A percentile compares a stretch with the other conserved stretches of the same genome.
These are phyloP conservation scores for Auanema sp. DNA, from an alignment of 2,888 invertebrate species.

Conservation along the genomic window DNA sequence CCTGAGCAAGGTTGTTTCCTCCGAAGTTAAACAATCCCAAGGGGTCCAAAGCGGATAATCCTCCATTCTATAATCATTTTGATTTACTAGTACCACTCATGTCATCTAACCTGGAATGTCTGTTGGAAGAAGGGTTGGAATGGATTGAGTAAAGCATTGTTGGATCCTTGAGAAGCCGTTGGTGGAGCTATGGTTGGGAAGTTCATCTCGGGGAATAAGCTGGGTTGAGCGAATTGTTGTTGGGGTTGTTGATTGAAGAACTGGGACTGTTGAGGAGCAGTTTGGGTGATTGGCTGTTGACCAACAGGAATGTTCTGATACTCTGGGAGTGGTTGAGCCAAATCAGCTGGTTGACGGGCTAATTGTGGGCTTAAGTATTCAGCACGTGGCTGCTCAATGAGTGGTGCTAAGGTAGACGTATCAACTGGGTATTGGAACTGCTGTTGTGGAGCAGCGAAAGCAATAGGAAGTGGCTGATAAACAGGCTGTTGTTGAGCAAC, in stretches of 20 bases:
- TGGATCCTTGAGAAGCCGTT: not conserved
- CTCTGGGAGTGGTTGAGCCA: conserved; percentile 39
- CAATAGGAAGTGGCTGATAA: conserved; percentile 21
- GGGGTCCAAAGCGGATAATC: conserved; percentile 14
- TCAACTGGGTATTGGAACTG: conserved; percentile 29
- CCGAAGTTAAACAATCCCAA: conserved; percentile 16
- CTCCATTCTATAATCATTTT: conserved; percentile 7
- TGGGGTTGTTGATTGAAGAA: conserved; percentile 21
- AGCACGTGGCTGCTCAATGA: conserved; percentile 36
- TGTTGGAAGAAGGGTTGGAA: conserved; percentile 60
- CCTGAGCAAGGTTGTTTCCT: conserved; percentile 10
- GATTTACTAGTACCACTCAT: not conserved
- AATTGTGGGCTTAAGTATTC: conserved; percentile 28
- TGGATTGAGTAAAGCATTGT: conserved; percentile 46
- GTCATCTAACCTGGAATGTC: conserved; percentile 5
- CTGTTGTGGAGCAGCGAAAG: conserved; percentile 30
- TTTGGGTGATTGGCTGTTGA: too few relatives aligned
- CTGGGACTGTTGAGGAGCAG: conserved; percentile 21
- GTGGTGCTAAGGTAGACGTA: conserved; percentile 40
- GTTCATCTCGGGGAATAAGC: not conserved
- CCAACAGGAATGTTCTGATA: conserved; percentile 20
- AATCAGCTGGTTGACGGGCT: conserved; percentile 36
- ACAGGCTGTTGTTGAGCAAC: conserved; percentile 27
- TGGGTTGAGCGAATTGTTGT: conserved; percentile 11
- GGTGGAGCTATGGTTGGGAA: not conserved